Percentiles rank a stretch among this genome's conserved stretches.
These are phyloP conservation scores for Ormyrus rosae DNA, from an alignment of 2,888 invertebrate species.

Conservation along the genomic window DNA sequence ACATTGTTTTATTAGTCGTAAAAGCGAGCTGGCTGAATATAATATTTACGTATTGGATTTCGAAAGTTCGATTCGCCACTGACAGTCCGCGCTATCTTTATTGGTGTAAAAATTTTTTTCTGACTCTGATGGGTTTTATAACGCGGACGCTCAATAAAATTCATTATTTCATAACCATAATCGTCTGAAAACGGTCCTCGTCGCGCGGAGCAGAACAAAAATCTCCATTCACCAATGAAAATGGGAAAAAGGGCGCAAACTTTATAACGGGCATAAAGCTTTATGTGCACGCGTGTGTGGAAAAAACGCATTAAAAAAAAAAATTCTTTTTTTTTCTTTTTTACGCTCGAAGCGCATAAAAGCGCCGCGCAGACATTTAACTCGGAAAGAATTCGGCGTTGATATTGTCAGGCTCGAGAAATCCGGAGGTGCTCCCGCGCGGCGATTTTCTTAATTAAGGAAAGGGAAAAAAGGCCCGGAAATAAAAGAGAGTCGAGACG, in stretches of 20 bases:
- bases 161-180: constrained; percentile 39
- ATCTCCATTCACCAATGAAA: no score
- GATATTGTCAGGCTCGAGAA: constrained; percentile 26
- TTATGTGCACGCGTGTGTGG: background rate
- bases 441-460: constrained; percentile 47
- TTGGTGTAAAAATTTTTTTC: constrained; percentile 41
- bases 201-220: background rate
- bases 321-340: background rate
- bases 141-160: constrained; percentile 37
- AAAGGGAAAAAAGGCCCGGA: constrained; percentile 5
- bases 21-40: constrained; percentile 20
- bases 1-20: constrained; percentile 43
- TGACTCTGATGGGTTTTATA: constrained; percentile 37
- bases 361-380: background rate
- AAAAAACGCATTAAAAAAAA: background rate
- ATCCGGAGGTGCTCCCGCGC: background rate
- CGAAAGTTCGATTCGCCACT: constrained; percentile 41
- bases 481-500: constrained; percentile 23
- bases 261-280: background rate
- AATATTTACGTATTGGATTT: constrained; percentile 27
- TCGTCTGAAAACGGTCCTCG: constrained; percentile 16
- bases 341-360: background rate
- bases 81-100: constrained; percentile 9
- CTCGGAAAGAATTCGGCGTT: constrained; percentile 21
- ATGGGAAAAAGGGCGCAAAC: constrained; percentile 7